A percentile compares a stretch with the other conserved stretches of the same genome.
Evolutionary conservation across 2,888 invertebrate species (phyloP).

Genomic region (Clanis bilineata): DNA sequence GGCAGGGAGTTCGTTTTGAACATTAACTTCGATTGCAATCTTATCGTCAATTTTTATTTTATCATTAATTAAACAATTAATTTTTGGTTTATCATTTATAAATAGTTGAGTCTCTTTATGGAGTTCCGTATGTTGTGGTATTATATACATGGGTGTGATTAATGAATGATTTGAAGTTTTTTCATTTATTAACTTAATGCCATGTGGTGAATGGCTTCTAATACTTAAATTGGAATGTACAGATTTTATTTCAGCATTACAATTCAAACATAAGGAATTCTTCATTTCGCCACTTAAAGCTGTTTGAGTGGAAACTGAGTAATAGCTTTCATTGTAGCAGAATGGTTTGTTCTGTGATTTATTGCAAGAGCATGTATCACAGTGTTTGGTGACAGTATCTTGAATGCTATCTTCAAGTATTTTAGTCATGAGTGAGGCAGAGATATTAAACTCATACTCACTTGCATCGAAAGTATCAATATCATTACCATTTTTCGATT

Average conservation of each 20-base stretch:
- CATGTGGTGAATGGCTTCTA: constrained; percentile 65
- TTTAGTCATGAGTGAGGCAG: constrained; percentile 95
- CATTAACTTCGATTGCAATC: constrained; percentile 36
- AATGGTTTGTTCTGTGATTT: constrained; percentile 78
- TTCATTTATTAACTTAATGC: constrained; percentile 59
- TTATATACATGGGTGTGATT: constrained; percentile 57
- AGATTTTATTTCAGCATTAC: constrained; percentile 82
- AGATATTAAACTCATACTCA: constrained; percentile 86
- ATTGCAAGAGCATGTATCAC: constrained; percentile 90
- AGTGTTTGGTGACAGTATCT: constrained; percentile 90
- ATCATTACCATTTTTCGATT: constrained; percentile 63
- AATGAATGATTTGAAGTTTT: constrained; percentile 47
- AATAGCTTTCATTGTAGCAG: constrained; percentile 80
- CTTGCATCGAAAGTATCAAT: constrained; percentile 81
- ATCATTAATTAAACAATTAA: constrained; percentile 41
- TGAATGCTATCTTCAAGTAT: constrained; percentile 93
- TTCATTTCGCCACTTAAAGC: constrained; percentile 70
- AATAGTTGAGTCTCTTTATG: constrained; percentile 34
- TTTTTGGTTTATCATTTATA: constrained; percentile 40
- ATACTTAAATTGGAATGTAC: constrained; percentile 66
- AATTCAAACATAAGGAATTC: constrained; percentile 82
- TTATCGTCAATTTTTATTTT: constrained; percentile 46
- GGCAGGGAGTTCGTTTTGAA: constrained; percentile 39
- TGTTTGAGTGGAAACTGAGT: constrained; percentile 85
- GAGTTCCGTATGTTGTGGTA: constrained; percentile 52